A percentile compares a stretch with the other conserved stretches of the same genome.
phyloP scores from a whole-genome alignment of 23 tunicate genomes.

The Diplosoma virens region DNA sequence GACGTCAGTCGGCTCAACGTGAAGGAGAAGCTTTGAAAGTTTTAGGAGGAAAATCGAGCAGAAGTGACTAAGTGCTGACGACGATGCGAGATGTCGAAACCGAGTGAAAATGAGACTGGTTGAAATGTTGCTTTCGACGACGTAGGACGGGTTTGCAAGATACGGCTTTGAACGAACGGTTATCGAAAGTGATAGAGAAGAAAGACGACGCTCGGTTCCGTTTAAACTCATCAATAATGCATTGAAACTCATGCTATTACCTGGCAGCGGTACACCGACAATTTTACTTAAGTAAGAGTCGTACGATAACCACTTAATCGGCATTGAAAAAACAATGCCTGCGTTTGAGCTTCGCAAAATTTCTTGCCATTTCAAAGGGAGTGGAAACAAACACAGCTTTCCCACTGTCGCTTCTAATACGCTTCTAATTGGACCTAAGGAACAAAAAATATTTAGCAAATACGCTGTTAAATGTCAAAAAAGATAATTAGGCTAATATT shows the following conservation, averaged over 20 bases:
- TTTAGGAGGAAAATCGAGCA: background rate
- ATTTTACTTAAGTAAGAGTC: background rate
- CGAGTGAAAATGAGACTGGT: background rate
- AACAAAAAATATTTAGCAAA: background rate
- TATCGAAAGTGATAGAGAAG: background rate
- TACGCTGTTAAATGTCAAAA: too few species aligned
- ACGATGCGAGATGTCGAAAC: background rate
- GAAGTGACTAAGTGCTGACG: background rate
- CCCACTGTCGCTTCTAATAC: background rate
- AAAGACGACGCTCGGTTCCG: background rate
- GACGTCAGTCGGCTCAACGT: background rate
- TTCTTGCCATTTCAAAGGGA: background rate
- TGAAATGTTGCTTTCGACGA: conserved; percentile 8
- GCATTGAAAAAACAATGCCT: background rate
- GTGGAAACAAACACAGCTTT: background rate
- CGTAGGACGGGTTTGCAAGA: background rate
- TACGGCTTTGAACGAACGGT: background rate
- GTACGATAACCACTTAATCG: background rate
- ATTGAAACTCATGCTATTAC: background rate
- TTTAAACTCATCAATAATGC: background rate
- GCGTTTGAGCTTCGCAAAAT: background rate
- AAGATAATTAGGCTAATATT: background rate
- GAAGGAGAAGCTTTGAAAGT: background rate
- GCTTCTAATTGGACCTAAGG: background rate
- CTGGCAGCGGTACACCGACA: background rate